phyloP scores from a whole-genome alignment of 2,797 vertebrate species.

The Spheniscus humboldti region DNA sequence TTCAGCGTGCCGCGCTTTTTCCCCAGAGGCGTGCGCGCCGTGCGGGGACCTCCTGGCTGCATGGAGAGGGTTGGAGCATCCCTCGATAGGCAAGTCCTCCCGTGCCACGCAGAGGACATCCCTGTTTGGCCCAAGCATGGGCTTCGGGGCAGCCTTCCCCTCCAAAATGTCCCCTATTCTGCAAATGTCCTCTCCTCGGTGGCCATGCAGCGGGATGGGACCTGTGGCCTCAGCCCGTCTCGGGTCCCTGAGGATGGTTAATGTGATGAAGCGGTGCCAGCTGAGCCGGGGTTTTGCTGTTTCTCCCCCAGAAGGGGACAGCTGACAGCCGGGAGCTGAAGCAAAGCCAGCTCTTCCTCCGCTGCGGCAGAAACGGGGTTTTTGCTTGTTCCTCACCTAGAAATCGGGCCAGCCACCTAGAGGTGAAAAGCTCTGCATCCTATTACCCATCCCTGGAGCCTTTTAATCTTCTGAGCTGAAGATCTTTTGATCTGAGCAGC shows the following conservation, averaged over 20 bases:
- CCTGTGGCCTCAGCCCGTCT: neutral
- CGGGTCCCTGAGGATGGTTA: neutral
- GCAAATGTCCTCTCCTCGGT: fast-evolving
- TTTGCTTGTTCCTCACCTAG: constrained; percentile 1
- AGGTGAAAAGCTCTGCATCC: constrained; percentile 38
- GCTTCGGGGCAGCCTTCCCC: neutral
- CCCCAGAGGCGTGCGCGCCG: neutral
- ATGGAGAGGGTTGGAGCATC: neutral
- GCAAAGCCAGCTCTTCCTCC: neutral
- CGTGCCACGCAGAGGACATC: fast-evolving
- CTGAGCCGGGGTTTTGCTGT: neutral
- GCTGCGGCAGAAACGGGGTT: neutral
- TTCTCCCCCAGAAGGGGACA: neutral
- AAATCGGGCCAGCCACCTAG: neutral
- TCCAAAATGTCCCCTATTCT: neutral
- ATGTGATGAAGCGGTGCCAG: fast-evolving
- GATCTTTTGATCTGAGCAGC: constrained; percentile 48
- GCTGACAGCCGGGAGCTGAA: neutral
- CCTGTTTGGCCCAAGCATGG: fast-evolving
- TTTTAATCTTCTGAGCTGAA: constrained; percentile 49
- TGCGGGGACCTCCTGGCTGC: neutral
- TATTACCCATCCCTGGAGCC: neutral
- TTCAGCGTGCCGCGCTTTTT: neutral
- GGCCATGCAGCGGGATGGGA: fast-evolving
- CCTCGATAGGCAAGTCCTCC: fast-evolving